A percentile compares a stretch with the other conserved stretches of the same genome.
phyloP scores from a whole-genome alignment of 2,113 vertebrate genomes.

The Hyaena hyaena region DNA sequence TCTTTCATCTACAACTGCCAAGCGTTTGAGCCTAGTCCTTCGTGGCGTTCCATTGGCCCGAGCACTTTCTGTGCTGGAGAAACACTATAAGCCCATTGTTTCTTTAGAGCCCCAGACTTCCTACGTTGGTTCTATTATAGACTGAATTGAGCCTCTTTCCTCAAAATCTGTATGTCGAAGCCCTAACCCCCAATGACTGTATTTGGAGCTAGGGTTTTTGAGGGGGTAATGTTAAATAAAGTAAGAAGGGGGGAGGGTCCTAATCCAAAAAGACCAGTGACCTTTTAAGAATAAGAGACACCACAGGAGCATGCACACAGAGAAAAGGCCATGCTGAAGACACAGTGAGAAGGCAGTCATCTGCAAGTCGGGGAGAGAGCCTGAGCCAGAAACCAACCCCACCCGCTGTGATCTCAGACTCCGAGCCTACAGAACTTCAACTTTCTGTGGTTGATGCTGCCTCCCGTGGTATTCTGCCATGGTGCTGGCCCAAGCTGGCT shows the following conservation, averaged over 20 bases:
- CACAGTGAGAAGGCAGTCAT: background rate
- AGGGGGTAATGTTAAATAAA: background rate
- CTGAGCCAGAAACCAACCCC: background rate
- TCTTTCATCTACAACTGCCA: background rate
- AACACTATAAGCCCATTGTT: background rate
- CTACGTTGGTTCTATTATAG: background rate
- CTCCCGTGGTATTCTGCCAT: background rate
- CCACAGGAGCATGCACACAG: background rate
- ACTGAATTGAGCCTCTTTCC: background rate
- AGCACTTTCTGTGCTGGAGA: background rate
- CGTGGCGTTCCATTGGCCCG: accelerated
- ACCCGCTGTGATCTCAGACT: accelerated
- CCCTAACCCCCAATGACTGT: background rate
- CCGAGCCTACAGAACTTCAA: background rate
- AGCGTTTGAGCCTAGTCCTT: background rate
- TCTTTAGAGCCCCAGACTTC: background rate
- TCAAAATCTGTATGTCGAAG: background rate
- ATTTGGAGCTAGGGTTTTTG: background rate
- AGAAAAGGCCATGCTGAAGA: background rate
- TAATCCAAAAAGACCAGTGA: background rate
- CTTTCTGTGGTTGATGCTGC: background rate
- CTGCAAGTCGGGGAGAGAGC: background rate
- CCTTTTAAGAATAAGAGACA: background rate
- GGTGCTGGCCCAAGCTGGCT: accelerated
- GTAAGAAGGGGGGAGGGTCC: background rate